Evolutionary conservation across 2,888 invertebrate species (phyloP).

Genomic region (Ectropis crepuscularia): DNA sequence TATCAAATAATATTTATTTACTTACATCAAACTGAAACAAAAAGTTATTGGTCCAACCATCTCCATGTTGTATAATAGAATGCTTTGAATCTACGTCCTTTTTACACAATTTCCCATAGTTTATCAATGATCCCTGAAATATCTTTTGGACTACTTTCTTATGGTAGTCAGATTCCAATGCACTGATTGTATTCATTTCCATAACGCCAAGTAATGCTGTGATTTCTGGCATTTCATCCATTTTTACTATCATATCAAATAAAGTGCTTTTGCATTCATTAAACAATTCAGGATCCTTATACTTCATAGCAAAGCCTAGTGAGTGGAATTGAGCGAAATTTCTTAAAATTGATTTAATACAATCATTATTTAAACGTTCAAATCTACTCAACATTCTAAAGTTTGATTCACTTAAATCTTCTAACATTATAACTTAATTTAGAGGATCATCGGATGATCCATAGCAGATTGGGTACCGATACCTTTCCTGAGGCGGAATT

Average conservation of each 20-base stretch:
- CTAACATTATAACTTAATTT: constrained; percentile 56
- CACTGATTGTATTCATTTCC: too few species aligned
- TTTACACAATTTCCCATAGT: too few species aligned
- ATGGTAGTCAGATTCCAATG: too few species aligned
- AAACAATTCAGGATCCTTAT: constrained; percentile 45
- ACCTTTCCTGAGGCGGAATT: constrained; percentile 46
- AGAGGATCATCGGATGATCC: constrained; percentile 46
- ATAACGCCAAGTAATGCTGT: constrained; percentile 12
- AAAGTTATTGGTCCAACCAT: too few species aligned
- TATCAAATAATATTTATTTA: too few species aligned
- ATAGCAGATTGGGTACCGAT: constrained; percentile 52
- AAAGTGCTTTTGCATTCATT: constrained; percentile 35
- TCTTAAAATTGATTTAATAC: constrained; percentile 47
- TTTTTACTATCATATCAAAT: constrained; percentile 33
- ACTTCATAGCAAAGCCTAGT: constrained; percentile 49
- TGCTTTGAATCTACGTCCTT: too few species aligned
- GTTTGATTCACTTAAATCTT: constrained; percentile 50
- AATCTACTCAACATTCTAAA: constrained; percentile 52
- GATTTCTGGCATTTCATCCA: constrained; percentile 8
- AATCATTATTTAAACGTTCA: constrained; percentile 43
- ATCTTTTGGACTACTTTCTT: too few species aligned
- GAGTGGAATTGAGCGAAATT: constrained; percentile 53
- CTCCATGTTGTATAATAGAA: too few species aligned
- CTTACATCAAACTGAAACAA: too few species aligned
- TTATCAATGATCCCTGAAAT: too few species aligned